Evolutionary conservation across 1,140 invertebrate species (phyloP).

Genomic region (Cylas formicarius): DNA sequence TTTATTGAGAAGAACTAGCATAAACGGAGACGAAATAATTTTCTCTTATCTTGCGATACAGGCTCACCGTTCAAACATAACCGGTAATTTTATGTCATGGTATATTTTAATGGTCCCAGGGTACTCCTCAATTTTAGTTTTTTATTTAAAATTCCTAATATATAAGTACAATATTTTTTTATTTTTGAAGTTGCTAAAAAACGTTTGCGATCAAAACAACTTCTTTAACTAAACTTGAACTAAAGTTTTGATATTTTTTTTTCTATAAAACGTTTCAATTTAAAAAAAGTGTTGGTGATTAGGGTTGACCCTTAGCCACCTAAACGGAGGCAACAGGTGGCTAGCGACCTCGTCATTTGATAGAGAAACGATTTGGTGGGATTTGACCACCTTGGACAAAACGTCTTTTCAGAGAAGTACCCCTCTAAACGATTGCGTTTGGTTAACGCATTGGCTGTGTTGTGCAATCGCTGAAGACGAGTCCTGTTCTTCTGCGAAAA

Average conservation of each 20-base stretch:
- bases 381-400: slow-evolving; percentile 21
- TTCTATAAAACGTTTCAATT: too few species aligned
- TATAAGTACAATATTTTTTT: slow-evolving; percentile 1
- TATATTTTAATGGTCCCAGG: too few species aligned
- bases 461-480: slow-evolving; percentile 23
- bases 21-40: slow-evolving; percentile 16
- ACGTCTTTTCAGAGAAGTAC: slow-evolving; percentile 20
- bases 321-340: slow-evolving; percentile 27
- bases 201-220: too few species aligned
- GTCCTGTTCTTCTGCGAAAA: slow-evolving; percentile 11
- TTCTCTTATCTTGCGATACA: slow-evolving; percentile 23
- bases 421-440: slow-evolving; percentile 28
- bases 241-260: too few species aligned
- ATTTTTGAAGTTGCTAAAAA: slow-evolving; percentile 7
- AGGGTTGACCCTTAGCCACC: slow-evolving; percentile 24
- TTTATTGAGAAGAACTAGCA: slow-evolving; percentile 18
- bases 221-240: too few species aligned
- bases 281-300: too few species aligned
- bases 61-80: slow-evolving; percentile 25
- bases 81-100: slow-evolving; percentile 23
- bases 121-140: neutral
- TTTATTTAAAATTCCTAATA: slow-evolving; percentile 3
- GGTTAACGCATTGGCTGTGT: slow-evolving; percentile 31
- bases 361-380: slow-evolving; percentile 29
- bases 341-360: slow-evolving; percentile 29